Evolutionary conservation across 2,888 invertebrate genomes (phyloP).

Genomic region (Andrena praecox): DNA sequence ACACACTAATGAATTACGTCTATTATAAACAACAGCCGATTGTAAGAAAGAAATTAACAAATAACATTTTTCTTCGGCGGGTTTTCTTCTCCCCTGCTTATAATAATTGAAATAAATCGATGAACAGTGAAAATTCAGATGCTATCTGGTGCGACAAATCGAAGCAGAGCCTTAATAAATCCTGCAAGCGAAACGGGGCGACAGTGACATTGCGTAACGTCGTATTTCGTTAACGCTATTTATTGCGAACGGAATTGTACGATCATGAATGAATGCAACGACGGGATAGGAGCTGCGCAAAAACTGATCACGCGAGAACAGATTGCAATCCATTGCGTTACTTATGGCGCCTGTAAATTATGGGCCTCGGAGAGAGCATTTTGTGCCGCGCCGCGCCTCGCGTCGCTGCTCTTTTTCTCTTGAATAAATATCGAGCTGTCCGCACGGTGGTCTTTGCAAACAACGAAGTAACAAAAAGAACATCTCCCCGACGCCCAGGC

Average conservation of each 20-base stretch:
- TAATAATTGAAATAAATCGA: background rate
- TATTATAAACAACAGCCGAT: too few species aligned
- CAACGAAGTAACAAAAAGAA: slow-evolving; percentile 7
- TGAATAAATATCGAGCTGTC: slow-evolving; percentile 25
- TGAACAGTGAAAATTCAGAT: background rate
- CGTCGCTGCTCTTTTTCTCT: slow-evolving; percentile 20
- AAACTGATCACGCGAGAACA: slow-evolving; percentile 44
- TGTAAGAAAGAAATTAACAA: too few species aligned
- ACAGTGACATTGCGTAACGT: slow-evolving; percentile 15
- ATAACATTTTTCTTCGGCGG: too few species aligned
- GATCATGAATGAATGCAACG: slow-evolving; percentile 41
- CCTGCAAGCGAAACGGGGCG: background rate
- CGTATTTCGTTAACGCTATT: slow-evolving; percentile 32
- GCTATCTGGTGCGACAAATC: background rate
- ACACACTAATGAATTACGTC: too few species aligned
- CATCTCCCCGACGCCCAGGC: background rate
- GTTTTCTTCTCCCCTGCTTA: too few species aligned
- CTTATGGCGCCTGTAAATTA: slow-evolving; percentile 51
- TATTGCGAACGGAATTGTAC: slow-evolving; percentile 35
- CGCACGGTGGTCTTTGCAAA: slow-evolving; percentile 1
- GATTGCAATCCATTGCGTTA: slow-evolving; percentile 45
- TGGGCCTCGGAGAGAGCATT: slow-evolving; percentile 24
- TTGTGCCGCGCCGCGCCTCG: slow-evolving; percentile 20
- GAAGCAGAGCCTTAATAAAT: background rate
- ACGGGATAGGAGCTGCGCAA: slow-evolving; percentile 26